Evolutionary conservation across 2,888 invertebrate species (phyloP).

Genomic region (Peribatodes rhomboidaria): DNA sequence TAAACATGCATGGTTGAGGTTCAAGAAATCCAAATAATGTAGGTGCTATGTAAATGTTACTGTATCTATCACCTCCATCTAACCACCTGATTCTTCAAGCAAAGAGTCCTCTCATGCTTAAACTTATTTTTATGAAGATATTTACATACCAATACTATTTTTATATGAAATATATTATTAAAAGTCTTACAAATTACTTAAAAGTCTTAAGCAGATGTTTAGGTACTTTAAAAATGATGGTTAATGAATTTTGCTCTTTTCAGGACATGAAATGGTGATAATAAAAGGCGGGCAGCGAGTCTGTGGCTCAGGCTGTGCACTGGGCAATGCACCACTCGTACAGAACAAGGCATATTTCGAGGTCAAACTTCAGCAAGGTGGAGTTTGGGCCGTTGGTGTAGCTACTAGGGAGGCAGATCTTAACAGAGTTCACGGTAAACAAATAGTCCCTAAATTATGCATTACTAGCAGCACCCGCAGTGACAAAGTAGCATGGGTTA

Average conservation of each 20-base stretch:
- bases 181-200: too few relatives aligned
- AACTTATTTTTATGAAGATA: too few relatives aligned
- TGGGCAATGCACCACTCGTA: slow-evolving; percentile 97
- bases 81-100: neutral
- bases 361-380: slow-evolving; percentile 98
- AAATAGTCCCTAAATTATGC: slow-evolving; percentile 4
- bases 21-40: too few relatives aligned
- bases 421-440: slow-evolving; percentile 91
- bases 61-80: neutral
- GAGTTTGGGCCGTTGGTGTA: slow-evolving; percentile 98
- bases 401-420: slow-evolving; percentile 96
- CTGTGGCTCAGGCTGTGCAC: slow-evolving; percentile 97
- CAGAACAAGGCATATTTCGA: slow-evolving; percentile 99
- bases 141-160: too few relatives aligned
- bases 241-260: slow-evolving; percentile 45
- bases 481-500: too few relatives aligned
- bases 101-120: neutral
- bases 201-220: neutral
- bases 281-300: slow-evolving; percentile 97
- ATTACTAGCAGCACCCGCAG: neutral
- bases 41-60: neutral
- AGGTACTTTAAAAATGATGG: neutral
- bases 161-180: too few relatives aligned
- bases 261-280: slow-evolving; percentile 98
- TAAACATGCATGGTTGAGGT: slow-evolving; percentile 32